Evolutionary conservation across 1,140 invertebrate species (phyloP).

Genomic region (Diorhabda carinulata): DNA sequence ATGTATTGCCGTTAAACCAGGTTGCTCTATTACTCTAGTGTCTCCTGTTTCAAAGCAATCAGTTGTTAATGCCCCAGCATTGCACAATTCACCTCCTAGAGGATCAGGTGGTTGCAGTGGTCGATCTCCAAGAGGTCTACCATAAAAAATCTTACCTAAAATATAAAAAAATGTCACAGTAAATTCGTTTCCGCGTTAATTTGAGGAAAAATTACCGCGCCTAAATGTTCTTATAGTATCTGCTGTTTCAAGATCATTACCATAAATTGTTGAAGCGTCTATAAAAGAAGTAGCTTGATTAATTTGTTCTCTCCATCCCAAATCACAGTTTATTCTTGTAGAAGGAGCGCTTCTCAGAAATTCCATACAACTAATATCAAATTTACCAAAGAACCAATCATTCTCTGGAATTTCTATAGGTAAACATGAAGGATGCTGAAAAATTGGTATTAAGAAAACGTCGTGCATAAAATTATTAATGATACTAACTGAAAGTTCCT

Average conservation of each 20-base stretch:
- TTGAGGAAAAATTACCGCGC: constrained; percentile 52
- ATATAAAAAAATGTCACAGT: constrained; percentile 1
- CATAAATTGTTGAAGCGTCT: constrained; percentile 90
- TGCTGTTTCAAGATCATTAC: constrained; percentile 73
- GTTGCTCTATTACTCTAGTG: constrained; percentile 78
- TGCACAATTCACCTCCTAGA: constrained; percentile 55
- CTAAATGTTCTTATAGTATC: constrained; percentile 68
- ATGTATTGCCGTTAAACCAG: constrained; percentile 81
- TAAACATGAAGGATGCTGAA: constrained; percentile 76
- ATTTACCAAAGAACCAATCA: constrained; percentile 67
- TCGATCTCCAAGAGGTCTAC: constrained; percentile 53
- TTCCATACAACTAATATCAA: constrained; percentile 70
- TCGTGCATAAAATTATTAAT: background rate
- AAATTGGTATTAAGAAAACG: constrained; percentile 8
- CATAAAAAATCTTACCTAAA: constrained; percentile 64
- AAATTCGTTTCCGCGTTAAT: background rate
- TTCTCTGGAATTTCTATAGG: constrained; percentile 69
- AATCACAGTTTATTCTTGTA: constrained; percentile 63
- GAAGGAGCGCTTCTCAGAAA: constrained; percentile 70
- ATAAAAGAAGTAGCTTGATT: constrained; percentile 84
- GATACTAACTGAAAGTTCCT: constrained; percentile 57
- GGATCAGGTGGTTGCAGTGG: constrained; percentile 54
- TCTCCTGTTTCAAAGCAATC: constrained; percentile 75
- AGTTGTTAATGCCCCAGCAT: constrained; percentile 61
- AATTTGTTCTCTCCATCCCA: constrained; percentile 70